Conservation (phyloP, 2,888 invertebrate species). For the Himalopsyche tibetana region DNA sequence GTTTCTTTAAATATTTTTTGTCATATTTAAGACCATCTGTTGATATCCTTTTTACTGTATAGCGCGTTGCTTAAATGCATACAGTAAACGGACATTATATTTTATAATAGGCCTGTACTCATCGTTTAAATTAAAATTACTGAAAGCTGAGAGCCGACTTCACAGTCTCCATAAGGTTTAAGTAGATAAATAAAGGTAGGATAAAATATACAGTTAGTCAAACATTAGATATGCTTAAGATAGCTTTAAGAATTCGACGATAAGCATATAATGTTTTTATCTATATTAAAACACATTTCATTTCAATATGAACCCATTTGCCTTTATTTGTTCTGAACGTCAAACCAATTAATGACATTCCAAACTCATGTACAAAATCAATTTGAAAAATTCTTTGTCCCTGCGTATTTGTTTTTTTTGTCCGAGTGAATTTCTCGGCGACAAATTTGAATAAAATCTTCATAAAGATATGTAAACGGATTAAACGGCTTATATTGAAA, state of each 20-base stretch:
- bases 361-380: constrained; percentile 34
- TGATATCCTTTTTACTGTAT: too few species aligned
- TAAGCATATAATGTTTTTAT: background rate
- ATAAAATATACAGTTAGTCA: background rate
- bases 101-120: too few species aligned
- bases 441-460: constrained; percentile 43
- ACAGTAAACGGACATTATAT: too few species aligned
- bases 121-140: too few species aligned
- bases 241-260: background rate
- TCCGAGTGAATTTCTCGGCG: background rate
- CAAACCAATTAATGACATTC: constrained; percentile 31
- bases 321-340: background rate
- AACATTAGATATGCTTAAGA: background rate
- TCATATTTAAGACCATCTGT: too few species aligned
- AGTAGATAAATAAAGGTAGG: too few species aligned
- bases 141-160: too few species aligned
- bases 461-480: constrained; percentile 35
- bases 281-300: background rate
- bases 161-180: too few species aligned
- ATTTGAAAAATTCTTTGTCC: constrained; percentile 32
- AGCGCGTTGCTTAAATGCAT: too few species aligned
- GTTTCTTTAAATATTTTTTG: too few species aligned
- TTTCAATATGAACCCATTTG: constrained; percentile 1
- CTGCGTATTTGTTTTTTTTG: background rate
- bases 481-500: constrained; percentile 27